Evolutionary conservation across 2,113 vertebrate species (phyloP).

Genomic region (Tringa solitaria): DNA sequence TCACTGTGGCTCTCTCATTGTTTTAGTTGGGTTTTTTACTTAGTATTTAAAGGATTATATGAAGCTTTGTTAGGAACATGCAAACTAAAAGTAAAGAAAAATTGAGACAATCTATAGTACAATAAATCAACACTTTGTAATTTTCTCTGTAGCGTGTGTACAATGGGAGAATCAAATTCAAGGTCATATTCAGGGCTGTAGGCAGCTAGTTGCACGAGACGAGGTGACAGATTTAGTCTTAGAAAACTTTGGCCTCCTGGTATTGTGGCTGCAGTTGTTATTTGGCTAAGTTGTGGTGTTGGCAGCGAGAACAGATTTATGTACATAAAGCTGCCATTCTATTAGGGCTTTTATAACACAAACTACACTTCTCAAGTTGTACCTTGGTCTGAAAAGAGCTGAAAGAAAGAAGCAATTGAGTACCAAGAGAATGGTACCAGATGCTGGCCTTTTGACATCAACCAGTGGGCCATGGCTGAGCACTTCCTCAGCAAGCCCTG

Average conservation of each 20-base stretch:
- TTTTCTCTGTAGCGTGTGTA: slow-evolving; percentile 15
- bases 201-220: slow-evolving; percentile 19
- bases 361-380: slow-evolving; percentile 32
- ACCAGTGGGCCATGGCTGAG: slow-evolving; percentile 48
- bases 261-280: slow-evolving; percentile 26
- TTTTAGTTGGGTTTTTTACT: neutral
- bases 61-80: neutral
- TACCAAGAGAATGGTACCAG: slow-evolving; percentile 49
- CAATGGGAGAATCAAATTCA: slow-evolving; percentile 16
- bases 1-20: neutral
- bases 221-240: slow-evolving; percentile 43
- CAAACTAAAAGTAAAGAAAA: neutral
- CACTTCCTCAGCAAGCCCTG: slow-evolving; percentile 27
- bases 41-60: neutral
- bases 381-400: slow-evolving; percentile 23
- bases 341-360: slow-evolving; percentile 14
- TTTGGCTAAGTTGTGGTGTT: slow-evolving; percentile 26
- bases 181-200: slow-evolving; percentile 7
- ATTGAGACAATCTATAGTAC: neutral
- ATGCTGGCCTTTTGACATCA: slow-evolving; percentile 58
- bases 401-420: slow-evolving; percentile 60
- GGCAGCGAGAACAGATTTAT: slow-evolving; percentile 41
- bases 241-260: slow-evolving; percentile 3
- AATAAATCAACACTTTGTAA: slow-evolving; percentile 7
- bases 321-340: slow-evolving; percentile 48